Percentiles rank a stretch among this genome's conserved stretches.
These are phyloP conservation scores for Xylocampa areola DNA, from an alignment of 2,888 invertebrate genomes.

Conservation along the genomic window DNA sequence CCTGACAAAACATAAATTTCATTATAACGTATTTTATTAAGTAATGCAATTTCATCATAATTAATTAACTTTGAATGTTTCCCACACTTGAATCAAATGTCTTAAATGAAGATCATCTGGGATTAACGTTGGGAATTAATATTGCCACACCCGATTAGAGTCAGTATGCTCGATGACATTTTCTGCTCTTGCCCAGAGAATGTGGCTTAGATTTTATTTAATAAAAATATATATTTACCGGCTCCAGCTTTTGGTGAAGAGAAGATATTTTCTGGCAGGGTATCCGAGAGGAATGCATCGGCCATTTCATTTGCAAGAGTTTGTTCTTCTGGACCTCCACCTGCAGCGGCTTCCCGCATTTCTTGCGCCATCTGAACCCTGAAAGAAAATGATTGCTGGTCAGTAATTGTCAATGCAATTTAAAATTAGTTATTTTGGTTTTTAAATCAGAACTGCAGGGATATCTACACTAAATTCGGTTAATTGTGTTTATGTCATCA, in stretches of 20 bases:
- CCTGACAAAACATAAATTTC: conserved; percentile 81
- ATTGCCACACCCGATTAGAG: conserved; percentile 88
- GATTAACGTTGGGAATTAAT: conserved; percentile 86
- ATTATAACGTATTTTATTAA: background rate
- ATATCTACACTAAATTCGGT: conserved; percentile 80
- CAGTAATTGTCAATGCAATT: background rate
- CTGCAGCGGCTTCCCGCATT: conserved; percentile 97
- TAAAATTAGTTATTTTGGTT: background rate
- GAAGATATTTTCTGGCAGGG: conserved; percentile 97
- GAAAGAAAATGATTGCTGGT: conserved; percentile 17
- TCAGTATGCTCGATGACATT: conserved; percentile 74
- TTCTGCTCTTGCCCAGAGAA: conserved; percentile 89
- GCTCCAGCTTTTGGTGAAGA: conserved; percentile 98
- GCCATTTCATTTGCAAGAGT: conserved; percentile 99
- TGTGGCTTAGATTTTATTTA: conserved; percentile 68
- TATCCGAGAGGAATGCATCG: conserved; percentile 98
- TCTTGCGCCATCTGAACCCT: conserved; percentile 99
- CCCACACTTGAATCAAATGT: conserved; percentile 87
- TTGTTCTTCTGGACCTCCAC: conserved; percentile 96
- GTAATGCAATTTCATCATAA: too few relatives aligned
- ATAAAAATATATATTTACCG: conserved; percentile 69
- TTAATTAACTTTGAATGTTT: conserved; percentile 72
- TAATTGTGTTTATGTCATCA: conserved; percentile 83
- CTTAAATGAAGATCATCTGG: conserved; percentile 80
- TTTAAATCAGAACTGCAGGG: conserved; percentile 84